Percentiles rank a stretch among this genome's conserved stretches.
phyloP scores from a whole-genome alignment of 2,797 vertebrate genomes.

The Neosalanx taihuensis region DNA sequence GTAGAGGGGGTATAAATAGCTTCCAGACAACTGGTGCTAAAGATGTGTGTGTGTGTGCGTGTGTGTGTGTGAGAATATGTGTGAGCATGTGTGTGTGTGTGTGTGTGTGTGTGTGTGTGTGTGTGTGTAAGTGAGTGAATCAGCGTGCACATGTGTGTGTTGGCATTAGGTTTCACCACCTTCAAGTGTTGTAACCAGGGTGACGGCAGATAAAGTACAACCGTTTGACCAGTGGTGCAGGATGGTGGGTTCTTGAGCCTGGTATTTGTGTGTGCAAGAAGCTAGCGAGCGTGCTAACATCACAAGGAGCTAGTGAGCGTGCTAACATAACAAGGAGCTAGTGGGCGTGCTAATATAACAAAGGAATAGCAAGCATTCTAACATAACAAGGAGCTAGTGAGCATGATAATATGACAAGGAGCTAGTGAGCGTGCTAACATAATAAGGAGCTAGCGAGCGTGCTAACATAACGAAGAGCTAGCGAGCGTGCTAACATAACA shows the following conservation, averaged over 20 bases:
- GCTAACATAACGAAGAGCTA: no score
- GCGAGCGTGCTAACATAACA: no score
- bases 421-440: no score
- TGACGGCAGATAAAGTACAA: not conserved
- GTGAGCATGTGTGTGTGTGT: not conserved
- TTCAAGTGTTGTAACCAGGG: not conserved
- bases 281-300: not conserved
- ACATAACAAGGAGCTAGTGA: not conserved
- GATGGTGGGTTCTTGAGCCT: not conserved
- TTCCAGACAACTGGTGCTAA: slow-evolving; percentile 18
- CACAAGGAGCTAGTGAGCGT: slow-evolving; percentile 28
- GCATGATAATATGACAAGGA: no score
- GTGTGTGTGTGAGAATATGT: slow-evolving; percentile 7
- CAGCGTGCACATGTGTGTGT: not conserved
- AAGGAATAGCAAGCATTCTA: no score
- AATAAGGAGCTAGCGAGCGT: no score
- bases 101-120: slow-evolving; percentile 1
- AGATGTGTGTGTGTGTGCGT: not conserved
- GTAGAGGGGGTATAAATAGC: slow-evolving; percentile 36
- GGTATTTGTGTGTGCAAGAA: not conserved
- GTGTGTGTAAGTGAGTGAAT: not conserved
- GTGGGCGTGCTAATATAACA: slow-evolving; percentile 13
- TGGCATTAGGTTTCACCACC: not conserved
- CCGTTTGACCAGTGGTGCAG: not conserved
- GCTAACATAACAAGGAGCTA: slow-evolving; percentile 13